Conservation (phyloP, 2,797 vertebrate genomes). For the Psittacula echo region DNA sequence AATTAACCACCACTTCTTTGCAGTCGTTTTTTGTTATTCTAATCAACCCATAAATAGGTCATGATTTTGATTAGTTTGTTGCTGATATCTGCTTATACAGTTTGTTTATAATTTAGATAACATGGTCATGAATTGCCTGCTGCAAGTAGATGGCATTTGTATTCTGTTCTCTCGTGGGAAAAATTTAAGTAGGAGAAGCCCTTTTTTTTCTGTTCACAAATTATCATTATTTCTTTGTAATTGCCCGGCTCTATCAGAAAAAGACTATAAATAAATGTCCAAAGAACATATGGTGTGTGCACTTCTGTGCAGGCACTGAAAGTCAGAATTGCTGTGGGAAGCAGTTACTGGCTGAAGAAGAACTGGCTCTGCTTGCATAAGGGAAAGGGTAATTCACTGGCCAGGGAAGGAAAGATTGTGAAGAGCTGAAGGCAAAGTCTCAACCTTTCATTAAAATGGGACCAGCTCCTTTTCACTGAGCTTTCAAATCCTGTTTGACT, state of each 20-base stretch:
- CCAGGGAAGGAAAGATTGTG: not conserved
- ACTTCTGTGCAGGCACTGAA: not conserved
- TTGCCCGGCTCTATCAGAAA: not conserved
- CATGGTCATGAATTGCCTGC: not conserved
- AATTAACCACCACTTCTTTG: conserved; percentile 20
- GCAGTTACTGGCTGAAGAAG: not conserved
- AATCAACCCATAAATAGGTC: conserved; percentile 15
- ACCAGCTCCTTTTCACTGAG: not conserved
- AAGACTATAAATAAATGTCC: conserved; percentile 26
- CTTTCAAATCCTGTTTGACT: not conserved
- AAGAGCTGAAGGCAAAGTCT: not conserved
- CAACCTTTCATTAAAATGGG: not conserved
- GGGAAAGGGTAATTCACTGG: rapidly evolving
- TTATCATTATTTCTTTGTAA: conserved; percentile 20
- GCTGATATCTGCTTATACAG: not conserved
- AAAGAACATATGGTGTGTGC: not conserved
- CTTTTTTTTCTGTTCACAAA: not conserved
- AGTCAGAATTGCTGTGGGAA: not conserved
- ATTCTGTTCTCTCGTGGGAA: not conserved
- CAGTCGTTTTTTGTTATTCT: conserved; percentile 19
- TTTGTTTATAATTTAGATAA: conserved; percentile 5
- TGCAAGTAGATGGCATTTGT: not conserved
- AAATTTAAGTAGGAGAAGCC: not conserved
- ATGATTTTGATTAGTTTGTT: conserved; percentile 41
- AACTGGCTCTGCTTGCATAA: not conserved